Evolutionary conservation across 2,113 vertebrate genomes (phyloP).

Genomic region (Raja brachyura): DNA sequence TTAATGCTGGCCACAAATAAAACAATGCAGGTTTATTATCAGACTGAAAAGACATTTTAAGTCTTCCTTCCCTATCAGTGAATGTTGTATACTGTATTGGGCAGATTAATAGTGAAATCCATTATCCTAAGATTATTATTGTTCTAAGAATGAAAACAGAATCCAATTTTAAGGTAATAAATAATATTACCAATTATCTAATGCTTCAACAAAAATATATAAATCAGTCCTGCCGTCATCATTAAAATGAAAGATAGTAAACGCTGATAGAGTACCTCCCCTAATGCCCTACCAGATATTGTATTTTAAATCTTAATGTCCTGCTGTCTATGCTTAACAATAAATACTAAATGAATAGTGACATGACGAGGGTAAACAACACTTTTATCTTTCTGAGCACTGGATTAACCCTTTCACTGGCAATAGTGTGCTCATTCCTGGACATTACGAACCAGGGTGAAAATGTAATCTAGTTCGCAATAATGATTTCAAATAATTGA

Average conservation of each 20-base stretch:
- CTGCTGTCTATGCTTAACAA: slow-evolving; percentile 22
- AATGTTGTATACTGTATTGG: slow-evolving; percentile 7
- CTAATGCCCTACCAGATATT: slow-evolving; percentile 35
- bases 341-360: slow-evolving; percentile 33
- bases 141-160: slow-evolving; percentile 15
- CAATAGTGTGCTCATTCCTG: background rate
- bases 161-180: slow-evolving; percentile 16
- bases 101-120: background rate
- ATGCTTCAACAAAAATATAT: slow-evolving; percentile 35
- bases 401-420: background rate
- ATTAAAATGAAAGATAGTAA: slow-evolving; percentile 36
- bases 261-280: slow-evolving; percentile 18
- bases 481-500: background rate
- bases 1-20: background rate
- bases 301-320: slow-evolving; percentile 37
- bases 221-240: slow-evolving; percentile 22
- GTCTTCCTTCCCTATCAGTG: background rate
- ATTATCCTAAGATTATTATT: slow-evolving; percentile 35
- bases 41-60: background rate
- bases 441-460: too few relatives aligned
- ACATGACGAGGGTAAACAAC: slow-evolving; percentile 5
- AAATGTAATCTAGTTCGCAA: background rate
- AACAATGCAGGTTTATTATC: too few relatives aligned
- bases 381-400: background rate
- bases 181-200: slow-evolving; percentile 38